phyloP scores from a whole-genome alignment of 2,113 vertebrate species.

The Dinomys branickii region DNA sequence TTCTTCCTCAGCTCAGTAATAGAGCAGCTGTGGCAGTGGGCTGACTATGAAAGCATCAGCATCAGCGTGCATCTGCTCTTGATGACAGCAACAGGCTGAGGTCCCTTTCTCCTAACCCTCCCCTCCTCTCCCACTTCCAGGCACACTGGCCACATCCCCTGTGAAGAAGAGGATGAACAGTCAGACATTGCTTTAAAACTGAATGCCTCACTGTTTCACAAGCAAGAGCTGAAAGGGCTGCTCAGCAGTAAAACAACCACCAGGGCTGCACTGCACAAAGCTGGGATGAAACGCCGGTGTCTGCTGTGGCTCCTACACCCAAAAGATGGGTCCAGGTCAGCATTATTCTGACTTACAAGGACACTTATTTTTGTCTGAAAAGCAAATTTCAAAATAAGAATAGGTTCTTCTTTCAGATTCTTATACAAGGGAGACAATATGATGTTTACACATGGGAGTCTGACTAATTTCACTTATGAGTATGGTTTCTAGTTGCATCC shows the following conservation, averaged over 20 bases:
- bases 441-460: no score
- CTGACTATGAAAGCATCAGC: not conserved
- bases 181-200: not conserved
- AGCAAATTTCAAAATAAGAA: not conserved
- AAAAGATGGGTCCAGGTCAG: not conserved
- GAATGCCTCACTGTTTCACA: not conserved
- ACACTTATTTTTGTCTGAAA: not conserved
- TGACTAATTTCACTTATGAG: no score
- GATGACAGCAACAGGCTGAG: not conserved
- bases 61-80: not conserved
- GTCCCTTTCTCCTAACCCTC: not conserved
- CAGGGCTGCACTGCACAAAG: fast-evolving
- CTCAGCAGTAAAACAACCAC: not conserved
- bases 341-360: not conserved
- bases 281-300: fast-evolving
- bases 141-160: no score
- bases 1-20: not conserved
- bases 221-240: no score
- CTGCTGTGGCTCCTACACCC: fast-evolving
- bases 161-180: not conserved
- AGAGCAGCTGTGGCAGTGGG: not conserved
- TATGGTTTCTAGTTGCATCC: no score
- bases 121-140: fast-evolving
- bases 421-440: no score
- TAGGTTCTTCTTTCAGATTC: no score